A percentile compares a stretch with the other conserved stretches of the same genome.
Conservation (phyloP, 2,797 vertebrate species). For the Poeciliopsis gracilis region DNA sequence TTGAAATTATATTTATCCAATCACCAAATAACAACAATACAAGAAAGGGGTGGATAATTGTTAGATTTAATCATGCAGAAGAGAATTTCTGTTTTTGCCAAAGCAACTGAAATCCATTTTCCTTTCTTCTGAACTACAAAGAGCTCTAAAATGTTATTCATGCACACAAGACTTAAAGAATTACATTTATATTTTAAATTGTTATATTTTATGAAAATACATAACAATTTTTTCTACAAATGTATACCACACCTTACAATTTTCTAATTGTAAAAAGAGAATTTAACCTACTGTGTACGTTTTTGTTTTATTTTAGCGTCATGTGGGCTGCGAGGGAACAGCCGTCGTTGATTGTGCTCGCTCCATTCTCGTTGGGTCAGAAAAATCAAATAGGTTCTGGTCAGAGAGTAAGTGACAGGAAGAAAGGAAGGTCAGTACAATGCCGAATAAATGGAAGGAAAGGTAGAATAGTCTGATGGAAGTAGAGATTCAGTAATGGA, state of each 20-base stretch:
- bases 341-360: not conserved
- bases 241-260: not conserved
- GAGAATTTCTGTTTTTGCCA: too few relatives aligned
- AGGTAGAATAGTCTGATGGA: conserved; percentile 36
- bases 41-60: too few relatives aligned
- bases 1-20: too few relatives aligned
- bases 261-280: not conserved
- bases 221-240: not conserved
- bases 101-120: too few relatives aligned
- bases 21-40: too few relatives aligned
- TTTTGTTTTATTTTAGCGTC: not conserved
- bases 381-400: conserved; percentile 17
- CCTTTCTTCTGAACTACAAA: too few relatives aligned
- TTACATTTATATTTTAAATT: too few relatives aligned
- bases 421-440: conserved; percentile 41
- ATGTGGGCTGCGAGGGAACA: not conserved
- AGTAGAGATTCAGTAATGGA: conserved; percentile 54
- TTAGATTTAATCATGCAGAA: too few relatives aligned
- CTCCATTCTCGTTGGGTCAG: not conserved
- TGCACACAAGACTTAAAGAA: too few relatives aligned
- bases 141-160: too few relatives aligned
- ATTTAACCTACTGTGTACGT: not conserved
- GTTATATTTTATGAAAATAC: too few relatives aligned
- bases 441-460: conserved; percentile 44
- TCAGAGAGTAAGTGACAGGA: conserved; percentile 44